A percentile compares a stretch with the other conserved stretches of the same genome.
Evolutionary conservation across 2,888 invertebrate species (phyloP).

Genomic region (Agonopterix alstromeriana): DNA sequence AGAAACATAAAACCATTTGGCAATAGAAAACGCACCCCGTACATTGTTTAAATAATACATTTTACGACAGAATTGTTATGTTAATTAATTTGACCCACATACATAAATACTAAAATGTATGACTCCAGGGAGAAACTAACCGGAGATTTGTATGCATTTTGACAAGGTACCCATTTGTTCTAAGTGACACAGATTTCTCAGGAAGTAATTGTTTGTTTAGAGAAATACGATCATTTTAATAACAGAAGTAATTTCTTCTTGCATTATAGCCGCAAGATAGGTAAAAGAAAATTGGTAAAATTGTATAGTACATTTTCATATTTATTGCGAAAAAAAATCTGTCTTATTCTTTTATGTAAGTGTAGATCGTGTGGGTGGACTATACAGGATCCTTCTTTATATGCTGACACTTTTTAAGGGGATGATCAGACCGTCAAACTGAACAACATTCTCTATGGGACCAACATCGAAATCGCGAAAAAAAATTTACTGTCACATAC

Average conservation of each 20-base stretch:
- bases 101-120: not conserved
- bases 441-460: no score
- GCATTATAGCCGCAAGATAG: not conserved
- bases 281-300: no score
- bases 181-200: conserved; percentile 23
- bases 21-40: conserved; percentile 15
- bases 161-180: conserved; percentile 28
- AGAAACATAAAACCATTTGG: not conserved
- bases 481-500: no score
- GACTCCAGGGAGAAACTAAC: conserved; percentile 41
- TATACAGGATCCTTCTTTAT: no score
- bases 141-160: conserved; percentile 31
- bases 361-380: no score
- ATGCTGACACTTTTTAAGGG: no score
- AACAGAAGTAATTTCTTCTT: conserved; percentile 10
- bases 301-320: no score
- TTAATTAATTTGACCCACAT: conserved; percentile 61
- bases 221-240: conserved; percentile 29
- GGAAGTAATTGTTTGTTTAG: conserved; percentile 25
- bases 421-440: no score
- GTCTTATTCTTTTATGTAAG: no score
- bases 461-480: no score
- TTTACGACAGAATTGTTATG: conserved; percentile 56
- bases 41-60: conserved; percentile 53
- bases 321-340: no score